These are phyloP conservation scores for Phalacrocorax pelagicus DNA, from an alignment of 2,113 vertebrate genomes.

Conservation along the genomic window DNA sequence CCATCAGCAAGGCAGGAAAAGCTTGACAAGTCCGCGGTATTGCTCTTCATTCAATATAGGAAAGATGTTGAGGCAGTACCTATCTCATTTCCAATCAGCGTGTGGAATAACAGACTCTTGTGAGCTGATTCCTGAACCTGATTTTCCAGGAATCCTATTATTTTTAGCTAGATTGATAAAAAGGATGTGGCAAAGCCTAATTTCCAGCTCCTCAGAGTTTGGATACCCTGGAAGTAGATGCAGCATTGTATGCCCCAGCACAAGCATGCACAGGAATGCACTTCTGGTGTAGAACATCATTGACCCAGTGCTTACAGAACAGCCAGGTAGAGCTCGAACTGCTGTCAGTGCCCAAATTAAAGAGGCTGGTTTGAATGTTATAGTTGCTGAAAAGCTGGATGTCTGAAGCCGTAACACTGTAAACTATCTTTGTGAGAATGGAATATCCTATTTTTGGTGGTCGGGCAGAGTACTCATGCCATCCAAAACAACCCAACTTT, in stretches of 20 bases:
- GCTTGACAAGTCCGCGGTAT: accelerated
- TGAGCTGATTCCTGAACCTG: neutral
- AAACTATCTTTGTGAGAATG: neutral
- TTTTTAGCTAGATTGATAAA: neutral
- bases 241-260: neutral
- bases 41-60: accelerated
- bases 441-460: neutral
- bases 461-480: neutral
- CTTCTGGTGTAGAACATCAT: neutral
- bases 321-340: neutral
- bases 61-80: neutral
- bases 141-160: neutral
- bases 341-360: neutral
- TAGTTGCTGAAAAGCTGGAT: neutral
- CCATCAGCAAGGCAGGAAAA: neutral
- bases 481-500: neutral
- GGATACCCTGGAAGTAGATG: neutral
- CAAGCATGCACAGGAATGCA: accelerated
- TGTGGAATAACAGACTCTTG: neutral
- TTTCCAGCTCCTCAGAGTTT: neutral
- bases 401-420: neutral
- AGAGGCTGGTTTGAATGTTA: neutral
- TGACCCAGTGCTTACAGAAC: neutral
- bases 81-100: neutral
- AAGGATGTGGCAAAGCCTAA: neutral